Evolutionary conservation across 2,888 invertebrate species (phyloP).

Genomic region (Dynastes tityus): DNA sequence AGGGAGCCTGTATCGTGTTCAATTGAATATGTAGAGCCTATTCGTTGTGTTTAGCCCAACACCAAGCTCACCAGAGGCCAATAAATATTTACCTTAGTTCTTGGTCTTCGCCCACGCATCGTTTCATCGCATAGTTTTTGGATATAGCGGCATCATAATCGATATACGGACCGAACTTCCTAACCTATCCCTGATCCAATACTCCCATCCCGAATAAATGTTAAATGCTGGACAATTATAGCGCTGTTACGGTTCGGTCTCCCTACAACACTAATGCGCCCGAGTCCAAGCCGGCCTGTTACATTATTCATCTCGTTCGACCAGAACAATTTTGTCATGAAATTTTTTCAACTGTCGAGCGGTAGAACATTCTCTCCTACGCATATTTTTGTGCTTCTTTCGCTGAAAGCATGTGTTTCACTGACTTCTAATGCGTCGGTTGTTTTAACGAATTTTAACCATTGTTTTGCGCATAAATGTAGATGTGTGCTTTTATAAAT

Average conservation of each 20-base stretch:
- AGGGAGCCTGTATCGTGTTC: no score
- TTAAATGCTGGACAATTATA: conserved; percentile 70
- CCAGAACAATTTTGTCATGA: conserved; percentile 39
- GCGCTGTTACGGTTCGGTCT: conserved; percentile 72
- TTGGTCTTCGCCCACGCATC: neutral
- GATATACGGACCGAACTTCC: neutral
- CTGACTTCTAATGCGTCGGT: conserved; percentile 14
- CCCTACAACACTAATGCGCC: conserved; percentile 71
- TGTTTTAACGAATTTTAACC: conserved; percentile 2
- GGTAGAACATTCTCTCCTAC: conserved; percentile 23
- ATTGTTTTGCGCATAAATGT: conserved; percentile 4
- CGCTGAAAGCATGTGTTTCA: conserved; percentile 34
- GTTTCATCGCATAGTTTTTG: neutral
- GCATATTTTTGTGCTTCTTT: neutral
- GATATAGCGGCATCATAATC: neutral
- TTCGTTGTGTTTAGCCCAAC: no score
- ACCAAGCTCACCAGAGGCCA: neutral
- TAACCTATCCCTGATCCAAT: conserved; percentile 23
- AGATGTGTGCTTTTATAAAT: conserved; percentile 18
- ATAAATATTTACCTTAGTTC: conserved; percentile 6
- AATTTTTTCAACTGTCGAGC: conserved; percentile 24
- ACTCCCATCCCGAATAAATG: conserved; percentile 42
- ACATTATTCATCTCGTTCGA: conserved; percentile 61
- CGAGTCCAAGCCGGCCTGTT: conserved; percentile 72
- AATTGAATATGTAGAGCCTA: no score